Conservation (phyloP, 1,140 invertebrate genomes). For the Octopus bimaculoides region DNA sequence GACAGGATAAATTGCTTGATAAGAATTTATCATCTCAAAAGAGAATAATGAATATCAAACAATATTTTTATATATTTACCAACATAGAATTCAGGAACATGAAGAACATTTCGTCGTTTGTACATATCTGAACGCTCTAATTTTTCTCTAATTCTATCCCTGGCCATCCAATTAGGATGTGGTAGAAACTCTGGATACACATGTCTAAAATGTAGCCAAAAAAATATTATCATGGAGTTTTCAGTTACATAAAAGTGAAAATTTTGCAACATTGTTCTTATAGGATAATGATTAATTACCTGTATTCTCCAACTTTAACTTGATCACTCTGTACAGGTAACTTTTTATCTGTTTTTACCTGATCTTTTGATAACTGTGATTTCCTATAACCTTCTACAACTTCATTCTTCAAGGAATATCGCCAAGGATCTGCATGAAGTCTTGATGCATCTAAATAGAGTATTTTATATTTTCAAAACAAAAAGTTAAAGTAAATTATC, state of each 20-base stretch:
- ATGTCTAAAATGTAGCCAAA: conserved; percentile 60
- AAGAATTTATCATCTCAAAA: too few species aligned
- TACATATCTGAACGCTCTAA: conserved; percentile 93
- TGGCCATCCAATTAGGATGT: conserved; percentile 72
- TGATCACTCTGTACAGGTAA: neutral
- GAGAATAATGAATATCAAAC: neutral
- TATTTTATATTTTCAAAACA: too few species aligned
- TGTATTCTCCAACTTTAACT: neutral
- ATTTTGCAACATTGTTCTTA: too few species aligned
- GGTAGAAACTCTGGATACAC: conserved; percentile 95
- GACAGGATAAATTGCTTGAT: too few species aligned
- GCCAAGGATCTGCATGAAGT: neutral
- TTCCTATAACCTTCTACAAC: conserved; percentile 30
- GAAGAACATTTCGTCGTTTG: conserved; percentile 73
- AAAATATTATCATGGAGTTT: too few species aligned
- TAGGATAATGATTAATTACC: neutral
- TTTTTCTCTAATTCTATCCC: conserved; percentile 82
- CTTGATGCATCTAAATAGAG: neutral
- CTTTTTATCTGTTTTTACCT: neutral
- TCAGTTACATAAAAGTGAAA: too few species aligned
- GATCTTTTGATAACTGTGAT: conserved; percentile 21
- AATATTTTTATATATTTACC: conserved; percentile 64
- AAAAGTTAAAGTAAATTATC: too few species aligned
- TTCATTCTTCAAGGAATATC: conserved; percentile 22
- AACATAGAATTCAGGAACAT: conserved; percentile 97